Percentiles rank a stretch among this genome's conserved stretches.
phyloP scores from a whole-genome alignment of 2,113 vertebrate genomes.

The Alectura lathami region DNA sequence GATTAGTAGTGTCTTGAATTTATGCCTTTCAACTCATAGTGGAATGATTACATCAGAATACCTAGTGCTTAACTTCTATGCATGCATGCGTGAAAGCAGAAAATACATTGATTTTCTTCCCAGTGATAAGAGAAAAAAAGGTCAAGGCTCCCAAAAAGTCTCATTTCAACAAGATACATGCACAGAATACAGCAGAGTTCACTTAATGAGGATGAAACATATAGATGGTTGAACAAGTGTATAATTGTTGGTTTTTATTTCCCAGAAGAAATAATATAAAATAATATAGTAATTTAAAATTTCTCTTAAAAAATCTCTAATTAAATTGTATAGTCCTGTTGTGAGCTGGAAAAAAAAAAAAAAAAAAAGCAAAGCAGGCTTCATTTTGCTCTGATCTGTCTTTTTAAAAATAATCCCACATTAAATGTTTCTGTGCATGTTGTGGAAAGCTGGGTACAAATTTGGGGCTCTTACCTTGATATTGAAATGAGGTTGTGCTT shows the following conservation, averaged over 20 bases:
- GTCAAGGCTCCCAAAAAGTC: conserved; percentile 43
- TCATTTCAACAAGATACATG: conserved; percentile 52
- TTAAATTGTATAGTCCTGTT: conserved; percentile 69
- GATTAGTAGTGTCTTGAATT: not conserved
- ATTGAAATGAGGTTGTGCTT: not conserved
- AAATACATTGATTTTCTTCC: conserved; percentile 59
- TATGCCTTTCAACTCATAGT: conserved; percentile 21
- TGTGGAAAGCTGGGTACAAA: not conserved
- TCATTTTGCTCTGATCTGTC: not conserved
- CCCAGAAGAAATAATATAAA: conserved; percentile 64
- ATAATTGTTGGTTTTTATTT: conserved; percentile 49
- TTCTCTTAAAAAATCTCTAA: conserved; percentile 52
- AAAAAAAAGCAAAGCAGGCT: conserved; percentile 29
- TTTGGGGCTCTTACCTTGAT: not conserved
- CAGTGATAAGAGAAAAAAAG: conserved; percentile 48
- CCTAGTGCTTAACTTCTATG: not conserved
- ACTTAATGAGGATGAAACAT: conserved; percentile 49
- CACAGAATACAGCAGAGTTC: conserved; percentile 4
- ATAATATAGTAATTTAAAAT: conserved; percentile 64
- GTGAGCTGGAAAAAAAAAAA: conserved; percentile 64
- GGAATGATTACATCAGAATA: conserved; percentile 23
- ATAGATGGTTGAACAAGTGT: conserved; percentile 24
- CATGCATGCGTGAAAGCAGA: not conserved
- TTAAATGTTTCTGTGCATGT: not conserved
- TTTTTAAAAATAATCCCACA: not conserved